phyloP scores from a whole-genome alignment of 2,888 invertebrate genomes.

The Phrixothrix hirtus region DNA sequence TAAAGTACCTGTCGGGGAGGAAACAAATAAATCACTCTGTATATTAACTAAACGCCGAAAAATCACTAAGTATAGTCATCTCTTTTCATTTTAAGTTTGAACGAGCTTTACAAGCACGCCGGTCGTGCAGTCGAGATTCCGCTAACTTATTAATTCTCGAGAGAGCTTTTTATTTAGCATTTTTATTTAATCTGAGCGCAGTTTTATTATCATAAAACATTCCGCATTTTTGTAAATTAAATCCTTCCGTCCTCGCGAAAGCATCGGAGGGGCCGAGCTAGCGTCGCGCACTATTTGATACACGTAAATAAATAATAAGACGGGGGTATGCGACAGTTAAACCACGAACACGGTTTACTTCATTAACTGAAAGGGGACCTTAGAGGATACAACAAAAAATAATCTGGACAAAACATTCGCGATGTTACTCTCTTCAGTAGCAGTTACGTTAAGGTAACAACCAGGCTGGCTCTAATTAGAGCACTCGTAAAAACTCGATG shows the following conservation, averaged over 20 bases:
- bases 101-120: slow-evolving; percentile 25
- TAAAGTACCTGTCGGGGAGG: background rate
- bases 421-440: slow-evolving; percentile 42
- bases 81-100: slow-evolving; percentile 27
- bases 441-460: slow-evolving; percentile 37
- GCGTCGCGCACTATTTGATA: slow-evolving; percentile 43
- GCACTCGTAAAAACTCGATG: slow-evolving; percentile 41
- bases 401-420: slow-evolving; percentile 52
- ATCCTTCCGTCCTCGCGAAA: slow-evolving; percentile 46
- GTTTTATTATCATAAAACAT: slow-evolving; percentile 56
- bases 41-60: slow-evolving; percentile 17
- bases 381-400: slow-evolving; percentile 53
- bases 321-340: slow-evolving; percentile 43
- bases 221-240: slow-evolving; percentile 56
- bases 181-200: slow-evolving; percentile 56
- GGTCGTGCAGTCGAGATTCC: slow-evolving; percentile 34
- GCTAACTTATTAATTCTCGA: slow-evolving; percentile 54
- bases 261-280: slow-evolving; percentile 22
- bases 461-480: slow-evolving; percentile 33
- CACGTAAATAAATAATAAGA: slow-evolving; percentile 50
- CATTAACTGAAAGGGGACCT: slow-evolving; percentile 55
- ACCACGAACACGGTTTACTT: slow-evolving; percentile 51
- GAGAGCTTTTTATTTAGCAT: slow-evolving; percentile 56
- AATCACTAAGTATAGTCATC: slow-evolving; percentile 16
- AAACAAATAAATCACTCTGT: background rate